These are phyloP conservation scores for Pinna nobilis DNA, from an alignment of 1,140 invertebrate genomes.

Conservation along the genomic window DNA sequence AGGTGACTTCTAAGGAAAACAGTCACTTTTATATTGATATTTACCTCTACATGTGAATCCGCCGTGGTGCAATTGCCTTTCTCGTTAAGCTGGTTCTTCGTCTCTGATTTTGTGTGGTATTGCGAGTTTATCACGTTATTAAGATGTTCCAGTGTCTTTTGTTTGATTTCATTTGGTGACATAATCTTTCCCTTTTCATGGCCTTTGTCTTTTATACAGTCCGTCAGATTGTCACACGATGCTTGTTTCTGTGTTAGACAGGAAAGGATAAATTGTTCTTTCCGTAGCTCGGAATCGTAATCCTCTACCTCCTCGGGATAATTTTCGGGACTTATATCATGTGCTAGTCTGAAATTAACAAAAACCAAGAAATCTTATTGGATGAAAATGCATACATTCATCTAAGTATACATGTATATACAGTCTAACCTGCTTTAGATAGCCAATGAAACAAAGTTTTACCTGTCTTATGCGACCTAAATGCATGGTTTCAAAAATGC, in stretches of 20 bases:
- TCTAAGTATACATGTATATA: no score
- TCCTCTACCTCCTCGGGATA: conserved; percentile 41
- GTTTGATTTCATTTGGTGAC: conserved; percentile 24
- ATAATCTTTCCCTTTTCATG: conserved; percentile 27
- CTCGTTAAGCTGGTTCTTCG: neutral
- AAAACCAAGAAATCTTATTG: neutral
- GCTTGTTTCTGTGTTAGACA: conserved; percentile 40
- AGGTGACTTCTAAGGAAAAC: no score
- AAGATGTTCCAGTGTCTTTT: conserved; percentile 40
- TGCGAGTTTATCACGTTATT: conserved; percentile 43
- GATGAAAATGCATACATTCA: no score
- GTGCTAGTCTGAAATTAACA: conserved; percentile 37
- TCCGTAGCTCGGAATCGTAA: conserved; percentile 14
- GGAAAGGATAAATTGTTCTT: conserved; percentile 46
- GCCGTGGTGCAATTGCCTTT: neutral
- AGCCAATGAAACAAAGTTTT: no score
- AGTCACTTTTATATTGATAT: neutral
- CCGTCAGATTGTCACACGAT: neutral
- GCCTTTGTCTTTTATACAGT: conserved; percentile 24
- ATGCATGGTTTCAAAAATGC: no score
- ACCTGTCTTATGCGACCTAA: no score
- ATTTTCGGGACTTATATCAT: conserved; percentile 54
- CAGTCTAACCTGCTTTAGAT: no score
- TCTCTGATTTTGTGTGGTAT: conserved; percentile 12
- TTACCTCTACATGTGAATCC: neutral